Conservation (phyloP, 53 echinoderm and acorn worm genomes). For the Arbacia lixula region DNA sequence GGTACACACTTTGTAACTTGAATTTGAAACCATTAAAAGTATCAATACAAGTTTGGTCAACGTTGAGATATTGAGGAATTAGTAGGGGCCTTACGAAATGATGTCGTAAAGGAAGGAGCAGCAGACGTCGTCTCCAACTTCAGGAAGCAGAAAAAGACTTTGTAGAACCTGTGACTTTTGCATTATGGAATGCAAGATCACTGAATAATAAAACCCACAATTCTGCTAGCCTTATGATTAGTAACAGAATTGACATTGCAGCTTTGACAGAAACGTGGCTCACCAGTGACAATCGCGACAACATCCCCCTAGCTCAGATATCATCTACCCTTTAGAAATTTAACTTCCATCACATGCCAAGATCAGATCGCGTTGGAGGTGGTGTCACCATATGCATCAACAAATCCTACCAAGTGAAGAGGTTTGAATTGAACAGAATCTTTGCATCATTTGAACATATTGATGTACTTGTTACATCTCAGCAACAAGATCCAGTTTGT, state of each 20-base stretch:
- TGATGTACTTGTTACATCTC: constrained; percentile 32
- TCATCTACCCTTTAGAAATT: constrained; percentile 37
- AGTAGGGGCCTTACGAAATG: constrained; percentile 3
- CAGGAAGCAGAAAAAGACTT: not conserved
- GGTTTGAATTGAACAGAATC: constrained; percentile 2
- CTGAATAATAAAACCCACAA: constrained; percentile 32
- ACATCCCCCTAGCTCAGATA: constrained; percentile 41
- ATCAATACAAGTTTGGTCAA: constrained; percentile 32
- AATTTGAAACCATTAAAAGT: not conserved
- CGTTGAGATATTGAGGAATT: constrained; percentile 1
- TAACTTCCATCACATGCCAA: constrained; percentile 2
- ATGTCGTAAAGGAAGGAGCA: constrained; percentile 15
- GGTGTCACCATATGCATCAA: constrained; percentile 20
- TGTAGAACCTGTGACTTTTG: constrained; percentile 24
- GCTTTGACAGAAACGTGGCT: constrained; percentile 36
- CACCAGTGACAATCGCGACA: constrained; percentile 8
- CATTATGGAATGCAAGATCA: constrained; percentile 26
- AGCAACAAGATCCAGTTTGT: constrained; percentile 4
- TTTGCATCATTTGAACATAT: constrained; percentile 37
- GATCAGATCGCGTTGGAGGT: constrained; percentile 21
- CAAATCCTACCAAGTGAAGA: constrained; percentile 12
- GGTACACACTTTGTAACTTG: not conserved
- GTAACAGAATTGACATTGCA: constrained; percentile 7
- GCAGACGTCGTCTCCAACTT: constrained; percentile 26
- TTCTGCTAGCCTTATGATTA: constrained; percentile 1